These are phyloP conservation scores for Ips nitidus DNA, from an alignment of 1,140 invertebrate species.

Conservation along the genomic window DNA sequence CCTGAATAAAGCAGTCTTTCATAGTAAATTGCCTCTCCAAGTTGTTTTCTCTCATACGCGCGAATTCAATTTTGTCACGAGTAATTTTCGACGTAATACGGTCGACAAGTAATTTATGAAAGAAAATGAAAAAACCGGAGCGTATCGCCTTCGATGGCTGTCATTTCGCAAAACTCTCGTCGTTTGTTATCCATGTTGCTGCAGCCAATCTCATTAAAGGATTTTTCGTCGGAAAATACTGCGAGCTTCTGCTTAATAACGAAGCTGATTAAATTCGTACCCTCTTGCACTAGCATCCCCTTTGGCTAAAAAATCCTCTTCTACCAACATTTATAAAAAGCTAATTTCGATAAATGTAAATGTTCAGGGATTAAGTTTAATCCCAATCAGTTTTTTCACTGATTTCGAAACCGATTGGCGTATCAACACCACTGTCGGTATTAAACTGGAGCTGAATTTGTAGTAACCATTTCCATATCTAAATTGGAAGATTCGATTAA, in stretches of 20 bases:
- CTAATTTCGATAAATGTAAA: too few species aligned
- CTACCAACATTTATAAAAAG: too few species aligned
- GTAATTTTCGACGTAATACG: conserved; percentile 1
- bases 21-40: too few species aligned
- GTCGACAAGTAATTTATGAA: conserved; percentile 1
- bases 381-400: not conserved
- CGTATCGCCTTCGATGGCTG: not conserved
- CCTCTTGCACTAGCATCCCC: too few species aligned
- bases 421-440: not conserved
- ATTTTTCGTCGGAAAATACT: conserved; percentile 1
- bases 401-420: not conserved
- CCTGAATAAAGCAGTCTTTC: too few species aligned
- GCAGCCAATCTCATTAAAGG: conserved; percentile 4
- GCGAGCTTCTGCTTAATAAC: too few species aligned
- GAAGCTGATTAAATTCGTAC: too few species aligned
- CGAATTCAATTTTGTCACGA: not conserved
- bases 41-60: too few species aligned
- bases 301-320: too few species aligned
- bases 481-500: not conserved
- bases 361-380: not conserved
- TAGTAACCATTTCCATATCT: conserved; percentile 5
- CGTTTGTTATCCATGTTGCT: not conserved
- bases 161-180: not conserved
- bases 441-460: not conserved
- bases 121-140: not conserved